Conservation (phyloP, 2,113 vertebrate genomes). For the Sprattus sprattus region DNA sequence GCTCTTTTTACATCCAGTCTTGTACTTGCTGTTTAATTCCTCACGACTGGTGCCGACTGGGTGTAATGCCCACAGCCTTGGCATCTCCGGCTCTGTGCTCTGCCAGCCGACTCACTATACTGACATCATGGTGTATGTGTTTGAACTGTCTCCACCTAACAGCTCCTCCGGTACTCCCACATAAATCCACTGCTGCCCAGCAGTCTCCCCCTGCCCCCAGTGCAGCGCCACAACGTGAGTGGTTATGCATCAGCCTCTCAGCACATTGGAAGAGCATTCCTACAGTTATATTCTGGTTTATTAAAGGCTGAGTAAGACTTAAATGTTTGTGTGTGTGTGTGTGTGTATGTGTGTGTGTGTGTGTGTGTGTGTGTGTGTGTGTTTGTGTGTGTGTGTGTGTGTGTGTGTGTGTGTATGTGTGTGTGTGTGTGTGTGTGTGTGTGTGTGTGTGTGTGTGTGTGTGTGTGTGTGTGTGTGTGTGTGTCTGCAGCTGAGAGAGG, state of each 20-base stretch:
- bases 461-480: not conserved
- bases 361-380: not conserved
- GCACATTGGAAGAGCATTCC: not conserved
- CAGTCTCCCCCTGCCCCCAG: conserved; percentile 21
- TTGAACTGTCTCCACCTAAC: not conserved
- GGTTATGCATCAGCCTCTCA: not conserved
- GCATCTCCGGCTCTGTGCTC: conserved; percentile 27
- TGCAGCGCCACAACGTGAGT: conserved; percentile 56
- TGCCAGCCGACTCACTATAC: conserved; percentile 36
- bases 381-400: conserved; percentile 18
- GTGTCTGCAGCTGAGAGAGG: conserved; percentile 44
- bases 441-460: not conserved
- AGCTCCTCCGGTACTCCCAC: conserved; percentile 30
- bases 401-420: not conserved
- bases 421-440: conserved; percentile 22
- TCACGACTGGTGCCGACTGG: not conserved
- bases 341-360: conserved; percentile 15
- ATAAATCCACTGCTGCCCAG: conserved; percentile 54
- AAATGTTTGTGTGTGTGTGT: not conserved
- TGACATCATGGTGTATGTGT: conserved; percentile 1
- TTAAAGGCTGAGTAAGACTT: not conserved
- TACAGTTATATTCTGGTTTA: not conserved
- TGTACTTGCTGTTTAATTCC: not conserved
- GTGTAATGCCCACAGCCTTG: not conserved
- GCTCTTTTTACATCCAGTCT: not conserved